phyloP scores from a whole-genome alignment of 2,888 invertebrate genomes.

The Ashinkailepas kermadecensis region DNA sequence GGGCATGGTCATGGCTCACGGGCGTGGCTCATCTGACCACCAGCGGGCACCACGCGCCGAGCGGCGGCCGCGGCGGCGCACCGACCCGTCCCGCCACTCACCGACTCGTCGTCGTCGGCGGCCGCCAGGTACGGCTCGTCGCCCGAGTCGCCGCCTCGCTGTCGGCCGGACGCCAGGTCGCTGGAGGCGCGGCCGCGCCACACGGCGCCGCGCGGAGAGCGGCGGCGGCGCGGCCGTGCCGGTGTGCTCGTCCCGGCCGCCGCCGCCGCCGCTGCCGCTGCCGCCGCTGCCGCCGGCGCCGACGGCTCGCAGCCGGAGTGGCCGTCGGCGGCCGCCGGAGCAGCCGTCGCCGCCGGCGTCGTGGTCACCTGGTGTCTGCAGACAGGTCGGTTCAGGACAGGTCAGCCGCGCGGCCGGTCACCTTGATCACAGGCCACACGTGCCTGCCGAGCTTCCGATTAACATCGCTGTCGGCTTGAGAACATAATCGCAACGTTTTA shows the following conservation, averaged over 20 bases:
- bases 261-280: neutral
- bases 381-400: neutral
- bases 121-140: neutral
- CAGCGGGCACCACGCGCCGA: no score
- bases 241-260: neutral
- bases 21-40: no score
- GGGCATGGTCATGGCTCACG: no score
- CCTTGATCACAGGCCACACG: neutral
- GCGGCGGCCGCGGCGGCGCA: no score
- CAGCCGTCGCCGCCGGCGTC: no score
- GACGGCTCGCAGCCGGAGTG: neutral
- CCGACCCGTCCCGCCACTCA: neutral
- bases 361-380: no score
- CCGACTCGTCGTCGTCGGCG: constrained; percentile 13
- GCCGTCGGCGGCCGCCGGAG: neutral
- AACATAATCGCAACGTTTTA: no score
- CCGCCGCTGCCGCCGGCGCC: no score
- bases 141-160: neutral
- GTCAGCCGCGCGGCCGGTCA: neutral
- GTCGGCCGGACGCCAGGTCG: neutral
- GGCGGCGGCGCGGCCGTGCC: constrained; percentile 9
- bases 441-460: no score
- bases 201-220: neutral
- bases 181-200: neutral
- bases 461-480: no score